Conservation (phyloP, 2,797 vertebrate genomes). For the Limosa lapponica region DNA sequence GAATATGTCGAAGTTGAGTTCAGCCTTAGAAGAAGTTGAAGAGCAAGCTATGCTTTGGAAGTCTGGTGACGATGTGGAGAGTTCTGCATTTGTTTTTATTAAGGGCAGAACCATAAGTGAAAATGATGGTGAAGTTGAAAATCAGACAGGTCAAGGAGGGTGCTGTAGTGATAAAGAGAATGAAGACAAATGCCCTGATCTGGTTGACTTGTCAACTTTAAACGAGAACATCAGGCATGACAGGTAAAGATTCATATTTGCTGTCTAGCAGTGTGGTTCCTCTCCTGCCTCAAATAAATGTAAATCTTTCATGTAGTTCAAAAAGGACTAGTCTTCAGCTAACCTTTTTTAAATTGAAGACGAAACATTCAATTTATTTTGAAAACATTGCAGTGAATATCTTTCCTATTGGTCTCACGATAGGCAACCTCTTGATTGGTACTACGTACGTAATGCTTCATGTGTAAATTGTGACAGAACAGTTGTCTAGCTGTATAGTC, state of each 20-base stretch:
- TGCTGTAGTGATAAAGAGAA: not conserved
- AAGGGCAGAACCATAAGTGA: not conserved
- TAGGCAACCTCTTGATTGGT: not conserved
- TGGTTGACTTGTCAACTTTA: constrained; percentile 26
- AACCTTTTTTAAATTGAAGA: not conserved
- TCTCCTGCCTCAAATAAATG: not conserved
- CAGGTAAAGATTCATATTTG: constrained; percentile 62
- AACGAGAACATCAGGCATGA: constrained; percentile 56
- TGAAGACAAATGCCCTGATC: constrained; percentile 46
- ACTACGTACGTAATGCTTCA: not conserved
- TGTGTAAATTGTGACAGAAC: not conserved
- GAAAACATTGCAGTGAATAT: not conserved
- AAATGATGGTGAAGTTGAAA: not conserved
- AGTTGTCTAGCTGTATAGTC: not conserved
- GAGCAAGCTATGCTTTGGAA: constrained; percentile 57
- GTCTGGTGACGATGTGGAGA: not conserved
- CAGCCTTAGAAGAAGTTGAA: constrained; percentile 83
- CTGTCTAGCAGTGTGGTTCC: not conserved
- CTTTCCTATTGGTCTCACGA: not conserved
- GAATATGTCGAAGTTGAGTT: constrained; percentile 80
- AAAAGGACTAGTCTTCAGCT: not conserved
- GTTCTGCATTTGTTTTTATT: not conserved
- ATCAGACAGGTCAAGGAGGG: not conserved
- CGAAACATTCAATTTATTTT: not conserved
- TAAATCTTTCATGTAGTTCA: not conserved